Evolutionary conservation across 2,113 vertebrate genomes (phyloP), one percentile per base, ranked within the genome.

Genomic region (Paratilapia polleni): DNA sequence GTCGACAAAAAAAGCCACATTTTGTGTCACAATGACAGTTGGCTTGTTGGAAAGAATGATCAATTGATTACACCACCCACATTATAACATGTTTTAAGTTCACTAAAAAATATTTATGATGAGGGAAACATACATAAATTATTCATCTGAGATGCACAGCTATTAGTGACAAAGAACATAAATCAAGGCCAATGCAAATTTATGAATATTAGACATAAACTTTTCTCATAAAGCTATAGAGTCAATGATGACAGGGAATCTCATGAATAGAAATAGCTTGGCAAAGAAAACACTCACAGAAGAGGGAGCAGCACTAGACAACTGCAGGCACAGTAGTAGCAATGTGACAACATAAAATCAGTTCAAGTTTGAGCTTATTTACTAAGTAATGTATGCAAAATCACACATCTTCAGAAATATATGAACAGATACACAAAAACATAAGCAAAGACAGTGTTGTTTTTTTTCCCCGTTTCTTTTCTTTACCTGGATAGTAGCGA

Each of bases 401-500:
- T 57, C 38, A 31, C 38, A 75, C 5, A 36, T 28, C 19, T 8
- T 59, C 11, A 68, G 4, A 47, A 17, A 70, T 26, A 77, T n/a
- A 43, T 75, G 9, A 26, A 58, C 34, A 81, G 26, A 79, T 70
- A 57, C 8, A 62, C 47, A 70, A 82, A 58, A 36, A 36, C 6
- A 31, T 26, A 19, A 19, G n/a, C 4, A 59, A n/a, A 66, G n/a
- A 38, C n/a, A 43, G 24, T 49, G 8, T 41, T 63, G 58, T 1
- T 5, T 19, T 31, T 15, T 1, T 66, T 10, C 28, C 24, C 15
- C 15, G 17, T 1, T n/a, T 34, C 76, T 61, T 73, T 56, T 36
- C 28, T 26, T 94, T 96, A 99, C 98, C 98, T 96, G 98, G 98
- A 78, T 97, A 99, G 88, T 98, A 99, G 5, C 98, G 97, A 57